These are phyloP conservation scores for Bombycilla garrulus DNA, from an alignment of 2,113 vertebrate genomes.

Conservation along the genomic window DNA sequence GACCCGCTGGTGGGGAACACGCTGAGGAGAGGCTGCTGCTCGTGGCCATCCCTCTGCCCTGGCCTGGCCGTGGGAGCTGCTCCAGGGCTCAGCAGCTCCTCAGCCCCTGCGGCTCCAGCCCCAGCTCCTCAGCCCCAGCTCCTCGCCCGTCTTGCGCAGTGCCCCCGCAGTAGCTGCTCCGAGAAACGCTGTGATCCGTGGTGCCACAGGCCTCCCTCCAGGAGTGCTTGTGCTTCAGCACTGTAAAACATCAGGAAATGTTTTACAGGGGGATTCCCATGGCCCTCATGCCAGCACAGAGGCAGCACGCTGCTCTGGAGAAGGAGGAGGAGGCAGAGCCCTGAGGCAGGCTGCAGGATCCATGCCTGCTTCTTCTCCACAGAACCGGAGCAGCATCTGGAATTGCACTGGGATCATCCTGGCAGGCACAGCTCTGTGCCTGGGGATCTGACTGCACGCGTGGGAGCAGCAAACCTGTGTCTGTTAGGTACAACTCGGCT, in stretches of 20 bases:
- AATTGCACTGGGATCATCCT: background rate
- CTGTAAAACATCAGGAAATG: slow-evolving; percentile 16
- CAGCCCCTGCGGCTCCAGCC: background rate
- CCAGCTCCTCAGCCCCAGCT: background rate
- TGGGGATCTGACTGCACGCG: background rate
- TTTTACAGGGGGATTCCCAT: slow-evolving; percentile 50
- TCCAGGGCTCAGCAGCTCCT: background rate
- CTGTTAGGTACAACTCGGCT: background rate
- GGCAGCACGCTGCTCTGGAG: background rate
- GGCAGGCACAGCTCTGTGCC: background rate
- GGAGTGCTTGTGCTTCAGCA: background rate
- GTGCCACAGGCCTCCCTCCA: background rate
- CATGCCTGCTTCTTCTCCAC: background rate
- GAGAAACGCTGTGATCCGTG: background rate
- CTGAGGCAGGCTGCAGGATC: background rate
- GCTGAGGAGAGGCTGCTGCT: background rate
- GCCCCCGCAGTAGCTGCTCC: background rate
- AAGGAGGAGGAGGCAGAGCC: background rate
- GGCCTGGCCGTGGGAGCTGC: background rate
- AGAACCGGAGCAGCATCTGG: background rate
- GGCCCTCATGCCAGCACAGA: background rate
- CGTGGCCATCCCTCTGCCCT: fast-evolving
- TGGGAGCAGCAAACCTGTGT: background rate
- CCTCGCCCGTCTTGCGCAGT: fast-evolving
- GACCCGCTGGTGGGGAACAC: background rate